These are phyloP conservation scores for Scelioninae gen. 2 DNA, from an alignment of 2,888 invertebrate genomes.

Conservation along the genomic window DNA sequence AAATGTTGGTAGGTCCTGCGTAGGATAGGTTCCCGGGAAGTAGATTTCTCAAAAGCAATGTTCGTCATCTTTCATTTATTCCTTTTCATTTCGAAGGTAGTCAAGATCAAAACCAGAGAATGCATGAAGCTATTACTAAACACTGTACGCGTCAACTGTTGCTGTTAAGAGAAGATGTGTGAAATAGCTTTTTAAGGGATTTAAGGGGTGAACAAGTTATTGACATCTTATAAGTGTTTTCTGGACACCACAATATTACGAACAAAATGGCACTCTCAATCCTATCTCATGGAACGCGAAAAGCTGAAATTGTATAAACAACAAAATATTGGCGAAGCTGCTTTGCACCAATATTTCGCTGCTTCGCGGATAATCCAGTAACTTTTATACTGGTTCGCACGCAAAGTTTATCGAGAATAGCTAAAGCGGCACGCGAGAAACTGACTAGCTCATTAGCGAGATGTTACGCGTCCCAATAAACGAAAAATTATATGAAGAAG, in stretches of 20 bases:
- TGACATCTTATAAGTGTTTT: constrained; percentile 49
- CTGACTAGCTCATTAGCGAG: constrained; percentile 51
- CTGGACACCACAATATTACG: constrained; percentile 44
- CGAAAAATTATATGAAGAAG: constrained; percentile 39
- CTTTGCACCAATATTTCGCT: constrained; percentile 57
- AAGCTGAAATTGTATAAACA: constrained; percentile 62
- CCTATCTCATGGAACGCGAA: constrained; percentile 45
- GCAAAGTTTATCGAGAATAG: constrained; percentile 53
- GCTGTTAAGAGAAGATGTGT: constrained; percentile 64
- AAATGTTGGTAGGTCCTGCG: constrained; percentile 53
- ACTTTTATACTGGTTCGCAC: constrained; percentile 52
- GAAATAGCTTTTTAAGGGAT: constrained; percentile 64
- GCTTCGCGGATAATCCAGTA: constrained; percentile 51
- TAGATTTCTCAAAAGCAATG: constrained; percentile 40
- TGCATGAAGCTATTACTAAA: constrained; percentile 52
- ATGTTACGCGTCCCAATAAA: constrained; percentile 53
- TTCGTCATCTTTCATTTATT: constrained; percentile 39
- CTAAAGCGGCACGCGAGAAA: constrained; percentile 50
- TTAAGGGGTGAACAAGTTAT: constrained; percentile 37
- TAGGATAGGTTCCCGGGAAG: constrained; percentile 44
- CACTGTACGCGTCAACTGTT: constrained; percentile 63
- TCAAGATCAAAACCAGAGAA: constrained; percentile 43
- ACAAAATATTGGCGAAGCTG: constrained; percentile 57
- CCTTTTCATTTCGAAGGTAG: constrained; percentile 24
- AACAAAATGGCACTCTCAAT: constrained; percentile 39